These are phyloP conservation scores for Hyposoter dolosus DNA, from an alignment of 2,888 invertebrate species.

Conservation along the genomic window DNA sequence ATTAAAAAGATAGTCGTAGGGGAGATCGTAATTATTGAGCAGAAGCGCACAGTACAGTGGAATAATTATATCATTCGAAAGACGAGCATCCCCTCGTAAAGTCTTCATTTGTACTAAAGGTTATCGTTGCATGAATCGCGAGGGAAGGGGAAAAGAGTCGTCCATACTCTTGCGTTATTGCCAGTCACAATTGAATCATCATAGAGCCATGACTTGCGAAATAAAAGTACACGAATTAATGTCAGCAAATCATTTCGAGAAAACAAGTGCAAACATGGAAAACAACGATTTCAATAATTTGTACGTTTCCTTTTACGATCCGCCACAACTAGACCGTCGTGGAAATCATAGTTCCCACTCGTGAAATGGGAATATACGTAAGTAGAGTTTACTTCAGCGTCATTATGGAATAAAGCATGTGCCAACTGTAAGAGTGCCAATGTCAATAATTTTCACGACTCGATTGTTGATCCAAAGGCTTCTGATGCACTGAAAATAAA, in stretches of 20 bases:
- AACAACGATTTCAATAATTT: neutral
- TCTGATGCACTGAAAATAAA: too few relatives aligned
- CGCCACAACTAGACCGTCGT: neutral
- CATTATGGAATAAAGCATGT: neutral
- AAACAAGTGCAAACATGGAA: neutral
- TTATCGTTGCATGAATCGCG: neutral
- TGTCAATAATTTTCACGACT: neutral
- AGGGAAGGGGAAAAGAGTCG: neutral
- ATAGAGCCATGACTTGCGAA: neutral
- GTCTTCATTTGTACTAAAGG: neutral
- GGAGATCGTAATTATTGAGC: neutral
- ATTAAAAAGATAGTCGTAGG: slow-evolving; percentile 18
- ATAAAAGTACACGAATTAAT: neutral
- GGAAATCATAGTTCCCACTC: neutral
- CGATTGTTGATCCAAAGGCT: neutral
- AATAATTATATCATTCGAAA: neutral
- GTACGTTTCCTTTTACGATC: neutral
- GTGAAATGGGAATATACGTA: neutral
- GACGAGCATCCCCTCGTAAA: neutral
- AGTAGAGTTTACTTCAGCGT: neutral
- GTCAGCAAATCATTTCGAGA: neutral
- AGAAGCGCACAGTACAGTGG: neutral
- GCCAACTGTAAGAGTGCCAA: neutral
- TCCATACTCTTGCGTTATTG: neutral
- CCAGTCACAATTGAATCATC: slow-evolving; percentile 1